Evolutionary conservation across 1,140 invertebrate genomes (phyloP), one percentile per base, ranked within the genome.

Genomic region (Odontomachus brunneus): DNA sequence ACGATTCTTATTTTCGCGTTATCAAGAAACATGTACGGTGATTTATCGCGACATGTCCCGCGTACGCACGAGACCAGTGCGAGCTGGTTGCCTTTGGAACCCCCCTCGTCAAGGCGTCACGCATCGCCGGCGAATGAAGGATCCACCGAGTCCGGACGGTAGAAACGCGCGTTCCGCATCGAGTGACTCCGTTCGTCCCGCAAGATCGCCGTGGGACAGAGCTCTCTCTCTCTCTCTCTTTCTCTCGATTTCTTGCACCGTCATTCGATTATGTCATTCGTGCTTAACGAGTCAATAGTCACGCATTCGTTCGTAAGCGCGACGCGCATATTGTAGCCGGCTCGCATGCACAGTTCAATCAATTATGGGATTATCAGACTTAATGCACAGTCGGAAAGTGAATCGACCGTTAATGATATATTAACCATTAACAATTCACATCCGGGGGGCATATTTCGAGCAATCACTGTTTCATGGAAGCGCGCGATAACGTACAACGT

Each of bases 381-480:
- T 75, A 67, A 83, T 75, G 44, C 63, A 38, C n/a, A 33, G 49
- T 53, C 65, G 38, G 80, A 62, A 83, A 83, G 67, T 83, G 63
- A 84, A 86, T 78, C 59, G 55, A 49, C 72, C 51, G 67, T 86
- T 87, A 87, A 87, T 86, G 86, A 86, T 87, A 72, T 29, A 87
- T 83, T 73, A 59, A 26, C 57, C 22, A 76, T 86, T 86, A 87
- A 83, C 80, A 83, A 86, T 74, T 59, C 22, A 63, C 51, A 55
- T 62, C 12, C 44, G 29, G 14, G n/a, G 48, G 22, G 29, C 24
- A 29, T 5, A 51, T 5, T 74, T n/a, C 53, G n/a, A 71, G 24
- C 55, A 24, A 76, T 86, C 69, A 83, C 67, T 76, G 69, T 86
- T 87, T 72, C 57, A 76, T 57, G 51, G 65, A 49, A 65, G 49